Percentiles rank a stretch among this genome's conserved stretches.
These are phyloP conservation scores for Dichetophora obliterata DNA, from an alignment of 2,888 invertebrate species.

Conservation along the genomic window DNA sequence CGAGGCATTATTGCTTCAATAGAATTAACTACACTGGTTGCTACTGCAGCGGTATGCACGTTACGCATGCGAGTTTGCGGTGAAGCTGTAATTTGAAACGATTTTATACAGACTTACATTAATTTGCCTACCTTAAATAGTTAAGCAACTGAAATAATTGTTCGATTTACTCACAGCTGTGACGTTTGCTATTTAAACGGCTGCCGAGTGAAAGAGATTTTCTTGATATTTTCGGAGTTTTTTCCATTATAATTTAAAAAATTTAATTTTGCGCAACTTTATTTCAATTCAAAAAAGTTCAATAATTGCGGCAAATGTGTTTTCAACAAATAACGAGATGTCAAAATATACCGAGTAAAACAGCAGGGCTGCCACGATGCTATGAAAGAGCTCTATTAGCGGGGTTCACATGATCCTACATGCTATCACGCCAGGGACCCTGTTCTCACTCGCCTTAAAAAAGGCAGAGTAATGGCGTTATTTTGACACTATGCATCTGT, in stretches of 20 bases:
- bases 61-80: conserved; percentile 54
- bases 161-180: conserved; percentile 53
- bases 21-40: not conserved
- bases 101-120: too few relatives aligned
- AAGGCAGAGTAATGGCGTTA: too few relatives aligned
- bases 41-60: conserved; percentile 43
- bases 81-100: conserved; percentile 52
- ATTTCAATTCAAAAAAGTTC: not conserved
- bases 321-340: conserved; percentile 30
- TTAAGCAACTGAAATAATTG: not conserved
- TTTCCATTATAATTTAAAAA: conserved; percentile 54
- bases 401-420: not conserved
- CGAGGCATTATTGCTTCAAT: not conserved
- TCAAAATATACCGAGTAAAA: conserved; percentile 21
- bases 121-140: too few relatives aligned
- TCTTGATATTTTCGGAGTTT: conserved; percentile 54
- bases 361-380: not conserved
- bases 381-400: too few relatives aligned
- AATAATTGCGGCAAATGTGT: conserved; percentile 8
- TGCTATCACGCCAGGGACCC: too few relatives aligned
- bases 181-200: conserved; percentile 57
- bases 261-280: not conserved
- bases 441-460: too few relatives aligned
- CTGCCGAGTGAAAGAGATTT: conserved; percentile 60
- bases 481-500: too few relatives aligned